These are phyloP conservation scores for Apeltes quadracus DNA, from an alignment of 2,113 vertebrate genomes.

Conservation along the genomic window DNA sequence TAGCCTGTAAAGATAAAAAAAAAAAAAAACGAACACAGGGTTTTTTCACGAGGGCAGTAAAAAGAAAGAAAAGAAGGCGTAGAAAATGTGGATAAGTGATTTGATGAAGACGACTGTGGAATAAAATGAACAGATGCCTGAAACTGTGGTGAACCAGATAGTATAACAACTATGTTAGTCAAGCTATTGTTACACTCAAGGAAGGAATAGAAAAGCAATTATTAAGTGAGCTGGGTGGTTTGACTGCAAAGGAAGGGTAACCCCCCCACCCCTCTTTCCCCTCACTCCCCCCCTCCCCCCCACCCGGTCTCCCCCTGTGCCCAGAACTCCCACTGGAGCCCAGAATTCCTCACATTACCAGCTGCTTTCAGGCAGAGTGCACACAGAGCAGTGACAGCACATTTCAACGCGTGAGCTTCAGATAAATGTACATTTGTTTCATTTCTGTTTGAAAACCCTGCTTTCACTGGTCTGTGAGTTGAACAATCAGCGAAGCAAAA, in stretches of 20 bases:
- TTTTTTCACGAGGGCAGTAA: background rate
- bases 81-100: slow-evolving; percentile 8
- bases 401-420: background rate
- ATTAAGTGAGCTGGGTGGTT: slow-evolving; percentile 28
- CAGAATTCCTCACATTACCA: slow-evolving; percentile 64
- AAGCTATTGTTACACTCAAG: slow-evolving; percentile 41
- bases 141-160: slow-evolving; percentile 8
- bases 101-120: background rate
- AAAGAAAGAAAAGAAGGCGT: background rate
- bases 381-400: background rate
- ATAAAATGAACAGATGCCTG: slow-evolving; percentile 6
- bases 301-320: background rate
- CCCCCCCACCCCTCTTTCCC: background rate
- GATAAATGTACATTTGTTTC: background rate
- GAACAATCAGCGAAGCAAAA: background rate
- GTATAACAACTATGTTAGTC: slow-evolving; percentile 42
- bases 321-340: slow-evolving; percentile 49
- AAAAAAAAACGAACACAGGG: background rate
- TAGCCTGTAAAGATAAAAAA: background rate
- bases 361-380: slow-evolving; percentile 45
- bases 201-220: slow-evolving; percentile 42
- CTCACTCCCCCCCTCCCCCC: background rate
- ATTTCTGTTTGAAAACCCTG: background rate
- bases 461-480: background rate
- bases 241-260: slow-evolving; percentile 38